A percentile compares a stretch with the other conserved stretches of the same genome.
Conservation (phyloP, 2,113 vertebrate genomes). For the Odocoileus virginianus region DNA sequence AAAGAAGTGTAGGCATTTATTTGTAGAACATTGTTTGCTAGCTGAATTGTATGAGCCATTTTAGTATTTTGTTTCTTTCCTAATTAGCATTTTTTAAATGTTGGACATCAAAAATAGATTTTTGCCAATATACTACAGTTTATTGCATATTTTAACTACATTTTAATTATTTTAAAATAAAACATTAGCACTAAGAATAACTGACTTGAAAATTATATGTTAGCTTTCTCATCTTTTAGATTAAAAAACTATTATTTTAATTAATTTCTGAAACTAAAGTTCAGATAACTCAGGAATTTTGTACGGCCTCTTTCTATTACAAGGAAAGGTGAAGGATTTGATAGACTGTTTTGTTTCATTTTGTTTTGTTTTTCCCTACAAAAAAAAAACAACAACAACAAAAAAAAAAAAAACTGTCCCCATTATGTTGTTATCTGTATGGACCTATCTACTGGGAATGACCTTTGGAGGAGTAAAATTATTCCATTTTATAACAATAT, state of each 20-base stretch:
- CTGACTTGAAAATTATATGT: slow-evolving; percentile 27
- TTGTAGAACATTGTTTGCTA: not conserved
- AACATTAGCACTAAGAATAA: slow-evolving; percentile 39
- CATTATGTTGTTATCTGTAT: not conserved
- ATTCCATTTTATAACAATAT: not conserved
- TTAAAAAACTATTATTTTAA: slow-evolving; percentile 17
- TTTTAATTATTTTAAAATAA: slow-evolving; percentile 60
- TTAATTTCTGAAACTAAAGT: slow-evolving; percentile 5
- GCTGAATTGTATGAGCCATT: not conserved
- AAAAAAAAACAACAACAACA: too few species aligned
- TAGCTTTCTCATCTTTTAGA: slow-evolving; percentile 53
- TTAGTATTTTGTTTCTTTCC: not conserved
- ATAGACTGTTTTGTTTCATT: too few species aligned
- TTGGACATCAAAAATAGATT: not conserved
- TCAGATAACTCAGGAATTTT: not conserved
- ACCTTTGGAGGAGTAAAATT: not conserved
- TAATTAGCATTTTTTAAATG: not conserved
- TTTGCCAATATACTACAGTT: not conserved
- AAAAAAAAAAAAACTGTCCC: too few species aligned
- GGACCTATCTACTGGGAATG: not conserved
- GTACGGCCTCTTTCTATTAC: not conserved
- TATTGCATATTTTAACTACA: slow-evolving; percentile 67
- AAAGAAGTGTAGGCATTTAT: not conserved
- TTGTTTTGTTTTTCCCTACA: too few species aligned
- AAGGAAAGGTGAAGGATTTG: not conserved